Base-by-base conservation (phyloP, 92 coral and sea anemone genomes). In the Porites rus region DNA sequence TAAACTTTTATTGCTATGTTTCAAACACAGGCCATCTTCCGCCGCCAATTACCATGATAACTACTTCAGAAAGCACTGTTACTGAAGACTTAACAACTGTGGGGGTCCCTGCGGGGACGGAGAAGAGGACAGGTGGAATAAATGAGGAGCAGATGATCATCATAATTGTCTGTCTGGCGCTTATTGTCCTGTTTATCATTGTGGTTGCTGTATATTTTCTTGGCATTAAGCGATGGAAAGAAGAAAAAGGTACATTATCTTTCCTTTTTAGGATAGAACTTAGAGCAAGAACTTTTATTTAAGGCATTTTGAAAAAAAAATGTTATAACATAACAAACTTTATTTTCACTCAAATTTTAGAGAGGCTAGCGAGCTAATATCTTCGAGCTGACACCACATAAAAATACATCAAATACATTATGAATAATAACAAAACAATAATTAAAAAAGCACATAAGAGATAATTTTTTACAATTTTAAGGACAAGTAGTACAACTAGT, bases 161-260 rank as follows among this genome's bases (percentile, higher is more conserved):
- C 54, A 74, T 92, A 20, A 17, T 82, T 12, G 84, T 76, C 52
- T 89, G 88, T 77, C 86, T 91, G 13, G 75, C 83, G 13, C 75
- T 77, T 1, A 84, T 92, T 13, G 77, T 86, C 60, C 52, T 89
- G 12, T 62, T 89, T 46, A 69, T 92, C 6, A 13, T 77, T 43
- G 67, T 90, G 5, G 74, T 88, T 20, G 87, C 87, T 9, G 72
- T 92, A 10, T 89, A 82, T 74, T 89, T 87, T 52, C 83, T 79
- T 22, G 84, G 76, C 38, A 53, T 77, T 16, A 84, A 88, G 59
- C 80, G 86, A 13, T 80, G 93, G 76, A 81, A 65, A 14, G 46
- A 81, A 8, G 64, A 72, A 68, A 84, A 65, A 69, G 88, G 95
- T 92, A 76, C 52, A 89, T 20, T 21, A 50, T 43, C 65, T 76